phyloP scores from a whole-genome alignment of 2,888 invertebrate species.

The Acanthosepion lycidas region DNA sequence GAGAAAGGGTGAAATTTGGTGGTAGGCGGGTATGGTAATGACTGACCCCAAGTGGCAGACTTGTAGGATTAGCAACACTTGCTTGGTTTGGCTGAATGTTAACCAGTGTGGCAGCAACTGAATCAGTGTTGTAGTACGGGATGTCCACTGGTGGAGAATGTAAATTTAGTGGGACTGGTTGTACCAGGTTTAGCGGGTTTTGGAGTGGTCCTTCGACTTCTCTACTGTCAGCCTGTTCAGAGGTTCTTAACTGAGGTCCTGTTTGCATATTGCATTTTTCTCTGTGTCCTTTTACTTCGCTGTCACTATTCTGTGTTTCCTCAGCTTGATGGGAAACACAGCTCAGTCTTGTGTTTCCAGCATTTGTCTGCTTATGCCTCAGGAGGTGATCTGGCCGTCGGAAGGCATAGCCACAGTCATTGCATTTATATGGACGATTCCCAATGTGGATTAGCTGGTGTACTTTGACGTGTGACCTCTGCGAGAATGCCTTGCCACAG shows the following conservation, averaged over 20 bases:
- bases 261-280: neutral
- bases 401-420: constrained; percentile 24
- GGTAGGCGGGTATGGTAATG: neutral
- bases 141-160: neutral
- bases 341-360: neutral
- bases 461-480: constrained; percentile 36
- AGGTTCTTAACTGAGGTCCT: neutral
- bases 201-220: neutral
- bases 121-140: neutral
- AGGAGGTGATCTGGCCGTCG: neutral
- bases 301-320: neutral
- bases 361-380: constrained; percentile 13
- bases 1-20: neutral
- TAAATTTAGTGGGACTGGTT: neutral
- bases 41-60: neutral
- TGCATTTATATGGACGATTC: constrained; percentile 40
- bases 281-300: neutral
- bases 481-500: constrained; percentile 35
- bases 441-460: neutral
- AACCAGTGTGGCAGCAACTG: neutral
- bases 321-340: neutral
- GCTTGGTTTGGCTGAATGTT: neutral
- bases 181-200: neutral
- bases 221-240: neutral
- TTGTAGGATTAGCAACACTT: neutral